Evolutionary conservation across 2,797 vertebrate genomes (phyloP), one percentile per base, ranked within the genome.

Genomic region (Hydrocynus forskahlii): DNA sequence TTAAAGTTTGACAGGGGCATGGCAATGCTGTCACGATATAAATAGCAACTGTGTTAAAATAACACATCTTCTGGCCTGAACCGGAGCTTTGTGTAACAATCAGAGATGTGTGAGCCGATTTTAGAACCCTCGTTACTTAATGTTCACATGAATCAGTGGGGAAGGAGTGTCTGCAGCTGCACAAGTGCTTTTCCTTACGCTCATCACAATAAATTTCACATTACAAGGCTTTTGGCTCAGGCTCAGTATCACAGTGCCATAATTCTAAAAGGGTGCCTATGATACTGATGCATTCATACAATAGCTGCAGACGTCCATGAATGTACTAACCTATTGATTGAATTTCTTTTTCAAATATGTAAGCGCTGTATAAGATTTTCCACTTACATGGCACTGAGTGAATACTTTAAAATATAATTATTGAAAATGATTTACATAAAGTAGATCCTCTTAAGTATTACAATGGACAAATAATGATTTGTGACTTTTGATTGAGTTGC

Each of bases 1-100:
- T 90, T 90, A 90, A 92, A 89, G 63, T 68, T 75, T 43, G 23
- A 63, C 81, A 89, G 88, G 83, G 81, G 81, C 76, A 74, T 52
- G 67, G 60, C 60, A 60, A 43, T 29, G 82, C 45, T 76, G 50
- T 35, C 7, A 63, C 12, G 45, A 75, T 81, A 82, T 38, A 71
- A 55, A 67, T 74, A 35, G n/a, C 29, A 62, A 69, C 45, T 25
- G 1, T 38, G 57, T 35, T 35, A 57, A 64, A 25, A 60, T 48
- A 71, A 80, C 62, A 21, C 67, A 45, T 63, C 59, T 76, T 5
- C 17, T 62, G 43, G 60, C 29, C 71, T 35, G 13, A 4, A 7
- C 23, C 17, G 14, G 7, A 82, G 62, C 57, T 43, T 16, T 71
- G 29, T 57, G 19, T 74, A 78, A 67, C 21, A 73, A 64, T 63